Conservation (phyloP, 2,888 invertebrate genomes). For the Patella caerulea region DNA sequence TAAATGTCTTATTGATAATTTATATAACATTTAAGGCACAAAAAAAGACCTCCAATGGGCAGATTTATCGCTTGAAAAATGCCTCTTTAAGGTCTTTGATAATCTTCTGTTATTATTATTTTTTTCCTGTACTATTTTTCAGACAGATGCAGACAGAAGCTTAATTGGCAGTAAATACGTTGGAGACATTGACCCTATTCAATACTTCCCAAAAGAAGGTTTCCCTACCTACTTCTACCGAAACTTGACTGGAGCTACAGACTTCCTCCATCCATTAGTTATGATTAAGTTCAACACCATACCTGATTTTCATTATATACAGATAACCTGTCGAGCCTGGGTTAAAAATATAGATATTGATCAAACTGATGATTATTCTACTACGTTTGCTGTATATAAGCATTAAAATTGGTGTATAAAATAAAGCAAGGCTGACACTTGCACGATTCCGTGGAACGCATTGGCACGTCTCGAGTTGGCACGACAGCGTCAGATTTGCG, state of each 20-base stretch:
- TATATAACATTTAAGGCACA: too few species aligned
- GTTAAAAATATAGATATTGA: slow-evolving; percentile 44
- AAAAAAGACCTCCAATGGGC: too few species aligned
- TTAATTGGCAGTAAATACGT: slow-evolving; percentile 23
- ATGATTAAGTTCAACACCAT: slow-evolving; percentile 50
- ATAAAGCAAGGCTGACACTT: too few species aligned
- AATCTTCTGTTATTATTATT: too few species aligned
- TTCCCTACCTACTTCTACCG: slow-evolving; percentile 44
- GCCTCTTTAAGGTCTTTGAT: too few species aligned
- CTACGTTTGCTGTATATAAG: slow-evolving; percentile 33
- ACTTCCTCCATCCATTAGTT: slow-evolving; percentile 43
- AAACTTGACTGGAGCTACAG: slow-evolving; percentile 15
- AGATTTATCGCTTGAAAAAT: too few species aligned
- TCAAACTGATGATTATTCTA: slow-evolving; percentile 39
- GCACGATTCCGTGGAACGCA: too few species aligned
- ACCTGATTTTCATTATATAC: slow-evolving; percentile 29
- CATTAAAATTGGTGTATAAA: background rate
- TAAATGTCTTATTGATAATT: too few species aligned
- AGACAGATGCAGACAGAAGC: slow-evolving; percentile 31
- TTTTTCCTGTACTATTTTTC: background rate
- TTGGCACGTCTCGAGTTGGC: too few species aligned
- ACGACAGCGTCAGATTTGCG: too few species aligned
- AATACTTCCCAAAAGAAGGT: slow-evolving; percentile 40
- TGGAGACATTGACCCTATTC: slow-evolving; percentile 23
- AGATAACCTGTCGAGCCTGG: slow-evolving; percentile 48